Base-by-base conservation (phyloP, 2,888 invertebrate genomes). In the Holacanthella duospinosa region DNA sequence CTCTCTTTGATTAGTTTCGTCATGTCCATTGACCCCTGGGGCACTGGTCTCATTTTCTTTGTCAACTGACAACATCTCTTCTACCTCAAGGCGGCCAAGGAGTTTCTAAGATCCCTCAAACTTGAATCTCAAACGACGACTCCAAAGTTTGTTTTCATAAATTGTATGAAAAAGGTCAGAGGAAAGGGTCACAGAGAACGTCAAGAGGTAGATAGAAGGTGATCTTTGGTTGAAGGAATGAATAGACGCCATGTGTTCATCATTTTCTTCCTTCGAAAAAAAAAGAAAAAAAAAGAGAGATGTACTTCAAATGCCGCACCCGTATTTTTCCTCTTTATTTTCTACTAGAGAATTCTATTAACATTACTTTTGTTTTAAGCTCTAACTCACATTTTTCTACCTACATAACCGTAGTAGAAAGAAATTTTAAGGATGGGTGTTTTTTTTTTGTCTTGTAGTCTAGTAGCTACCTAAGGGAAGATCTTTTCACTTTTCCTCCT, bases 11-110 rank as follows among this genome's bases (percentile, higher is more conserved):
- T 67, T 63, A 64, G 55, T 67, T 57, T 58, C 44, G 60, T 57
- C 61, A 62, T 67, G 67, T 67, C 63, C 67, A 67, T 67, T 67
- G 67, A 67, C 67, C 67, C 67, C 58, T 59, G 55, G 66, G 66
- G 66, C 60, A 55, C 56, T 63, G 63, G 55, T 60, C 63, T 63
- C 63, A 60, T 60, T 63, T 48, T 60, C 19, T 29, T 19, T 24
- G 36, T 36, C 36, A 36, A 36, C 36, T 36, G 36, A 36, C 48
- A 48, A 21, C 19, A 21, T 21, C 12, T 48, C 48, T n/a, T 48
- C 48, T 48, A 48, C 48, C 48, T 48, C 48, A n/a, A n/a, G n/a
- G n/a, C n/a, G n/a, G n/a, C n/a, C n/a, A n/a, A n/a, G n/a, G n/a
- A n/a, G n/a, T n/a, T n/a, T n/a, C n/a, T n/a, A n/a, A n/a, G n/a